Evolutionary conservation across 2,797 vertebrate genomes (phyloP), one percentile per base, ranked within the genome.

Genomic region (Neosalanx taihuensis): DNA sequence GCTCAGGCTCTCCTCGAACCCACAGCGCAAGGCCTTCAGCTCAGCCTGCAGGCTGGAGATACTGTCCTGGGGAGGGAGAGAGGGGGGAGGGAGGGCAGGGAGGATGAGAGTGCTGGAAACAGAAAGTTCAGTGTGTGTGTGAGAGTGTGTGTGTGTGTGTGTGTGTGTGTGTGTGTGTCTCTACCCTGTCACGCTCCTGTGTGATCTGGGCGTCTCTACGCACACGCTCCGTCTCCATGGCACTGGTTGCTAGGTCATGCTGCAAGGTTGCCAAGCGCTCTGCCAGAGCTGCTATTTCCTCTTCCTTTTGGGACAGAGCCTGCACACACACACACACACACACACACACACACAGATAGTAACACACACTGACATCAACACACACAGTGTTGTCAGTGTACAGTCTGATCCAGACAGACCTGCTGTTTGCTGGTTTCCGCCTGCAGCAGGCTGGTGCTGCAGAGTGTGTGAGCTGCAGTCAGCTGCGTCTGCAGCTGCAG

Each of bases 121-220:
- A 26, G 6, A 51, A 26, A n/a, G 13, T 46, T 13, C 41, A 46
- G 62, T 37, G 62, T 64, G 62, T 33, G 31, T 33, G 62, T 33
- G 62, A 33, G 62, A 4, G 60, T 1, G 62, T 62, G 66, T 1
- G 62, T 35, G 62, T 9, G 62, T 35, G 62, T 35, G 62, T 18
- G 62, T n/a, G 63, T 37, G 63, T 3, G 63, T 3, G 63, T 41
- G 63, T 64, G 63, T 37, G 62, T 64, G 62, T 64, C 26, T 31
- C 10, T 73, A 97, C 94, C 92, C 93, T 90, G n/a, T 93, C 91
- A 64, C 85, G 91, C 33, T 93, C 88, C 71, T 93, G 90, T 79
- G 71, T 90, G 73, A 77, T 81, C 58, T 85, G 83, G 15, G 92
- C 91, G 69, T 95, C 91, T 72, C 85, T 88, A 70, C 74, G 87